These are phyloP conservation scores for Botrylloides violaceus DNA, from an alignment of 23 tunicate genomes.

Conservation along the genomic window DNA sequence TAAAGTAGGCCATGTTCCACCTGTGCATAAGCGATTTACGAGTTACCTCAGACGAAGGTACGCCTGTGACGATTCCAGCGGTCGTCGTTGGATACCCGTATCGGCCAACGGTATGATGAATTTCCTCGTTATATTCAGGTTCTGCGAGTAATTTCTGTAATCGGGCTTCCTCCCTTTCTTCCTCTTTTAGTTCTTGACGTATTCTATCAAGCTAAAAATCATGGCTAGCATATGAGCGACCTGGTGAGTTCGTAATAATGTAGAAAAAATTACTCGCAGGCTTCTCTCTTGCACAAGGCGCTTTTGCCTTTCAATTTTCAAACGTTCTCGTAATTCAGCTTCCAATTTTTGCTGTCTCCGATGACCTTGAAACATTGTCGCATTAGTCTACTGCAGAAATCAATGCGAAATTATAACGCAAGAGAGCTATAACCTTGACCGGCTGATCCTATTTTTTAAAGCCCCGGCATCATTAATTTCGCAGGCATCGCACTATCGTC, in stretches of 20 bases:
- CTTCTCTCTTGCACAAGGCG: conserved; percentile 11
- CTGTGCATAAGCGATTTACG: too few species aligned
- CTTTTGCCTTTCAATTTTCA: conserved; percentile 20
- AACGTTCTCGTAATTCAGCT: conserved; percentile 14
- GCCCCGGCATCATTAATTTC: too few species aligned
- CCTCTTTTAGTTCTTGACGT: conserved; percentile 28
- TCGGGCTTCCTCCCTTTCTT: conserved; percentile 25
- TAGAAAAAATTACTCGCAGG: conserved; percentile 7
- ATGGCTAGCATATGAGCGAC: too few species aligned
- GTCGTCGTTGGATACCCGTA: not conserved
- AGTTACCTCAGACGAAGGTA: not conserved
- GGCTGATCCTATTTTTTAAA: too few species aligned
- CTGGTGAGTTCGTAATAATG: too few species aligned
- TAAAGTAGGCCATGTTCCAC: too few species aligned
- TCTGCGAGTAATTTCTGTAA: conserved; percentile 14
- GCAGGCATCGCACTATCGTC: too few species aligned
- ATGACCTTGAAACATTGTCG: too few species aligned
- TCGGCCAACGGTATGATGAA: conserved; percentile 2
- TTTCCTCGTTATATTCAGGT: not conserved
- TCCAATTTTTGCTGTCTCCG: conserved; percentile 17
- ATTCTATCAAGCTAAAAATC: conserved; percentile 14
- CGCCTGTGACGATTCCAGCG: not conserved
- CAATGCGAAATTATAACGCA: too few species aligned
- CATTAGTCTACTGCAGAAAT: too few species aligned
- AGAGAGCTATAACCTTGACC: too few species aligned